A percentile compares a stretch with the other conserved stretches of the same genome.
Conservation (phyloP, 2,888 invertebrate genomes). For the Protonemura montana region DNA sequence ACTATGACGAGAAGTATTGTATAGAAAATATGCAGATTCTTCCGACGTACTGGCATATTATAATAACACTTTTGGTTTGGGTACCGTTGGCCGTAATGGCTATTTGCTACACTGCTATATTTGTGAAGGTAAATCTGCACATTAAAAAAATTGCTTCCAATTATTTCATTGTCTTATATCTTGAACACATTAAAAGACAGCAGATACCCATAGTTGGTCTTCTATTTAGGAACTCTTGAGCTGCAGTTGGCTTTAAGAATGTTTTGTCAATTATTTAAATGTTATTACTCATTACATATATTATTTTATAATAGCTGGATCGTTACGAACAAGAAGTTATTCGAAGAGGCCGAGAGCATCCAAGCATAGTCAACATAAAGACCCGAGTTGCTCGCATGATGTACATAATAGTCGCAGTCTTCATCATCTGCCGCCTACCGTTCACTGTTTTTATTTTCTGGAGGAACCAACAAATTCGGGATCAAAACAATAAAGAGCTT, state of each 20-base stretch:
- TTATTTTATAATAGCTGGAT: slow-evolving; percentile 62
- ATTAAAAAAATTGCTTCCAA: no score
- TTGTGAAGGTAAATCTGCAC: slow-evolving; percentile 66
- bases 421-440: slow-evolving; percentile 74
- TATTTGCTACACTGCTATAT: slow-evolving; percentile 76
- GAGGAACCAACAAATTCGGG: slow-evolving; percentile 59
- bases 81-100: slow-evolving; percentile 77
- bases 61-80: slow-evolving; percentile 79
- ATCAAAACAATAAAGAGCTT: background rate
- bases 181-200: no score
- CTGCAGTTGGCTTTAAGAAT: no score
- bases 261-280: no score
- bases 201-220: no score
- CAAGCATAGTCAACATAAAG: slow-evolving; percentile 69
- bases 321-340: slow-evolving; percentile 70
- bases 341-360: slow-evolving; percentile 69
- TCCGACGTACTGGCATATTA: slow-evolving; percentile 80
- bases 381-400: slow-evolving; percentile 74
- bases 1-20: slow-evolving; percentile 80
- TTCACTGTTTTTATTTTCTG: slow-evolving; percentile 76
- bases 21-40: slow-evolving; percentile 70
- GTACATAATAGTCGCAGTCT: slow-evolving; percentile 72
- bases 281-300: no score
- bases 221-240: no score
- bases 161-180: no score